These are phyloP conservation scores for Mola mola DNA, from an alignment of 2,113 vertebrate species.

Conservation along the genomic window DNA sequence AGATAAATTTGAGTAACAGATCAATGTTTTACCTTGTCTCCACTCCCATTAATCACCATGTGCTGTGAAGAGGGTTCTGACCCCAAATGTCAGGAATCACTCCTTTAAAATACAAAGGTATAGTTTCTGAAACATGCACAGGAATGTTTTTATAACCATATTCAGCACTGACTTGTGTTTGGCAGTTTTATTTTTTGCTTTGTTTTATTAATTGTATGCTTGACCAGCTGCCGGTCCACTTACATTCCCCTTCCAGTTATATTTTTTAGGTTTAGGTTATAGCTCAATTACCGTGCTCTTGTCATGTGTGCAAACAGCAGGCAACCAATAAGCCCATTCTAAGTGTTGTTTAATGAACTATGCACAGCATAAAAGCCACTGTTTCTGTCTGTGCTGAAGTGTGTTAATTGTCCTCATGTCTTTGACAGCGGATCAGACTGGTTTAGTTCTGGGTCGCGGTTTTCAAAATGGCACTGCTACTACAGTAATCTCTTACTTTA, in stretches of 20 bases:
- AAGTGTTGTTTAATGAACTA: slow-evolving; percentile 60
- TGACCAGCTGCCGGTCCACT: neutral
- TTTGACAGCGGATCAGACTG: slow-evolving; percentile 64
- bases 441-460: slow-evolving; percentile 66
- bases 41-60: no score
- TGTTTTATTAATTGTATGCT: no score
- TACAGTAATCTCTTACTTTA: slow-evolving; percentile 62
- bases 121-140: no score
- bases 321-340: slow-evolving; percentile 49
- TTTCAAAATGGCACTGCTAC: slow-evolving; percentile 53
- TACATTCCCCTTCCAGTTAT: neutral
- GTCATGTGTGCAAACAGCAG: slow-evolving; percentile 35
- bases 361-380: slow-evolving; percentile 38
- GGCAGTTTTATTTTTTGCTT: no score
- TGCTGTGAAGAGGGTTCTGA: no score
- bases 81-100: no score
- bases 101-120: no score
- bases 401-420: slow-evolving; percentile 65
- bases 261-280: slow-evolving; percentile 1
- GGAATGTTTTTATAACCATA: no score
- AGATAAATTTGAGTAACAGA: no score
- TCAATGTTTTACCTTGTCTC: no score
- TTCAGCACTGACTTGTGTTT: no score
- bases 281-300: slow-evolving; percentile 32
- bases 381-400: slow-evolving; percentile 18